phyloP scores from a whole-genome alignment of 1,140 invertebrate genomes.

The Drosophila trapezifrons region DNA sequence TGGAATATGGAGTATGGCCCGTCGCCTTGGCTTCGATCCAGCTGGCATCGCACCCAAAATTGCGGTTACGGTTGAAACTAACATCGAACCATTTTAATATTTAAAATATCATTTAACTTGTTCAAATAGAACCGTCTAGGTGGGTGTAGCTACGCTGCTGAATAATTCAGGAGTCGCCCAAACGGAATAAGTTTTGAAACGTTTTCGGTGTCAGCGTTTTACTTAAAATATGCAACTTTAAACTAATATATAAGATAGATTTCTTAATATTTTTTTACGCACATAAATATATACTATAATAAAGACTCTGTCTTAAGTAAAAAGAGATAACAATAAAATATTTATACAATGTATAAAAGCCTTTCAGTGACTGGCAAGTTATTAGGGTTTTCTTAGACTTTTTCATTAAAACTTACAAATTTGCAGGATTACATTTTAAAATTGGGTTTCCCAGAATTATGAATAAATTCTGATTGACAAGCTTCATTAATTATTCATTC shows the following conservation, averaged over 20 bases:
- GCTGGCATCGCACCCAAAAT: slow-evolving; percentile 24
- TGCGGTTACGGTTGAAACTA: slow-evolving; percentile 23
- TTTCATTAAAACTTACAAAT: not conserved
- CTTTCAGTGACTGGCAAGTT: too few species aligned
- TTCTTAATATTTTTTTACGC: not conserved
- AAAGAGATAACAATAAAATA: too few species aligned
- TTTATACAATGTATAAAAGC: too few species aligned
- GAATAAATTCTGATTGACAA: not conserved
- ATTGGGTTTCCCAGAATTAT: slow-evolving; percentile 2
- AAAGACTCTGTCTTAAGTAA: too few species aligned
- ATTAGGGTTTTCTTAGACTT: not conserved
- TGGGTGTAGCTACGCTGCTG: slow-evolving; percentile 2
- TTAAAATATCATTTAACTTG: slow-evolving; percentile 49
- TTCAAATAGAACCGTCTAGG: not conserved
- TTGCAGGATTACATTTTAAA: slow-evolving; percentile 2
- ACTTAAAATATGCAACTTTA: not conserved
- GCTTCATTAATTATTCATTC: slow-evolving; percentile 43
- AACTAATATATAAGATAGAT: not conserved
- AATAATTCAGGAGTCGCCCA: slow-evolving; percentile 1
- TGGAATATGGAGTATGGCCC: slow-evolving; percentile 30
- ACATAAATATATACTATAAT: not conserved
- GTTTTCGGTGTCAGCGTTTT: not conserved
- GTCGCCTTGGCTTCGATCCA: slow-evolving; percentile 35
- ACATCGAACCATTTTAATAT: slow-evolving; percentile 49
- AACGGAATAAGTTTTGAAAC: not conserved